phyloP scores from a whole-genome alignment of 2,888 invertebrate species.

The Hipparchia sbordonii region DNA sequence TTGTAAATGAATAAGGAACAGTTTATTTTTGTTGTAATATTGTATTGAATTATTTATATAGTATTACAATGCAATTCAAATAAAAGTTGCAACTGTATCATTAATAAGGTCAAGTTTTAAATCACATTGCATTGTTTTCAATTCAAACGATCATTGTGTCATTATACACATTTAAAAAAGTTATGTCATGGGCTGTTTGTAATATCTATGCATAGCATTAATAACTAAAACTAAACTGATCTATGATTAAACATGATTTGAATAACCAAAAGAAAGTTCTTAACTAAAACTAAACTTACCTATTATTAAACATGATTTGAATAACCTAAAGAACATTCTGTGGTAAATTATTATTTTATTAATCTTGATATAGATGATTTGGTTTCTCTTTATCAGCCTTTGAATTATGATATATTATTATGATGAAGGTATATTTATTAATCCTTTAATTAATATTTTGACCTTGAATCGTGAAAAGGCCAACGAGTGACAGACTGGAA shows the following conservation, averaged over 20 bases:
- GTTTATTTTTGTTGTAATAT: neutral
- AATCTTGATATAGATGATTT: no score
- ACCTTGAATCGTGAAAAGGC: neutral
- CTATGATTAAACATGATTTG: neutral
- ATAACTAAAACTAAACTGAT: no score
- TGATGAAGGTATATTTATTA: no score
- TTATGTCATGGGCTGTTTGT: neutral
- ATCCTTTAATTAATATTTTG: neutral
- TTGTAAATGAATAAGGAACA: neutral
- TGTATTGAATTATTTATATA: conserved; percentile 1
- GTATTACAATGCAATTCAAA: neutral
- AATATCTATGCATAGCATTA: no score
- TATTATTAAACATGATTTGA: no score
- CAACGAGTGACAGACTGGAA: neutral
- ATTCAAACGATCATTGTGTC: neutral
- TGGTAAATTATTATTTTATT: no score
- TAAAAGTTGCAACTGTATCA: neutral
- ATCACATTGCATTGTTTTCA: neutral
- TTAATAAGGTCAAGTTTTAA: conserved; percentile 1
- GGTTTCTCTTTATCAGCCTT: no score
- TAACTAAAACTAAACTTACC: no score
- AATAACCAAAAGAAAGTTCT: neutral
- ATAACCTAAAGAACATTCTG: no score
- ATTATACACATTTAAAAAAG: neutral
- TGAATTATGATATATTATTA: no score